These are phyloP conservation scores for Streptopelia turtur DNA, from an alignment of 2,797 vertebrate species.

Conservation along the genomic window DNA sequence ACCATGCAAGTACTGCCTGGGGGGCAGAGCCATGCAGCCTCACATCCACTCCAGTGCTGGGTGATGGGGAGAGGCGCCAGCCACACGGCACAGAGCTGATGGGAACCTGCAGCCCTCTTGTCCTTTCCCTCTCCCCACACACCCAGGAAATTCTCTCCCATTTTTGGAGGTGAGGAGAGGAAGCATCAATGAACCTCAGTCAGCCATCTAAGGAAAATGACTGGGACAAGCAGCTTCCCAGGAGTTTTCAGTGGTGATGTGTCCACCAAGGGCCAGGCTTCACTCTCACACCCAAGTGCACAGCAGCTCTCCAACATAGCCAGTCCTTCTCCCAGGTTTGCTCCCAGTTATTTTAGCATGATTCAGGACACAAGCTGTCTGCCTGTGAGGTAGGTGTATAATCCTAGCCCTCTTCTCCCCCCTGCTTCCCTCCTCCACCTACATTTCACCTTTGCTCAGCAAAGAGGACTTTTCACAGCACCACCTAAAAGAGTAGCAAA, in stretches of 20 bases:
- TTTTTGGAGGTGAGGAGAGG: neutral
- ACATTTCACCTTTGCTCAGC: neutral
- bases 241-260: accelerated
- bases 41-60: accelerated
- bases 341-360: neutral
- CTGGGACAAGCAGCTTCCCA: neutral
- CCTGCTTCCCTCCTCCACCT: neutral
- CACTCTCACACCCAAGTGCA: too few relatives aligned
- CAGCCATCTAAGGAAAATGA: neutral
- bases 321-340: neutral
- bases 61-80: neutral
- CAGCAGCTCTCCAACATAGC: neutral
- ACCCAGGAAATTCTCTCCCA: neutral
- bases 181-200: neutral
- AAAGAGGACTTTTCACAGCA: neutral
- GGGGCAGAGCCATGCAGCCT: neutral
- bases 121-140: neutral
- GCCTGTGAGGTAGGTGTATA: neutral
- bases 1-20: accelerated
- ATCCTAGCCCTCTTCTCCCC: neutral
- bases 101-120: neutral
- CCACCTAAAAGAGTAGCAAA: neutral
- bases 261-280: accelerated
- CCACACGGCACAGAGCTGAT: neutral
- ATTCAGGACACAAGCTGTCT: neutral